These are phyloP conservation scores for Ifrita kowaldi DNA, from an alignment of 2,113 vertebrate species.

Conservation along the genomic window DNA sequence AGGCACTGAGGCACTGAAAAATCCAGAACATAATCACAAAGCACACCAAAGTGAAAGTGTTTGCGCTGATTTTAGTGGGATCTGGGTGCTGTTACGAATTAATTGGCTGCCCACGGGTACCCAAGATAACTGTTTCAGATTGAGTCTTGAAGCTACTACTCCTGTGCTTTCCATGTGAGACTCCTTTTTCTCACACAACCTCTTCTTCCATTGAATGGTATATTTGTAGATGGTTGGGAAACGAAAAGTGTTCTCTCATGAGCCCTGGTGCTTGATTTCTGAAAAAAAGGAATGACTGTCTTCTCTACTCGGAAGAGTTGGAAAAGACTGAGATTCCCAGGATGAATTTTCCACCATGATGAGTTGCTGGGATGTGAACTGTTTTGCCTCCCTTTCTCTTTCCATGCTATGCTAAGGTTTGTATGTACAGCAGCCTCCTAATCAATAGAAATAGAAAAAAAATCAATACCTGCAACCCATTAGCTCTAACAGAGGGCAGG, in stretches of 20 bases:
- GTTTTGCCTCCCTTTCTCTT: slow-evolving; percentile 32
- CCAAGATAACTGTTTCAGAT: not conserved
- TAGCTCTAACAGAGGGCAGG: slow-evolving; percentile 57
- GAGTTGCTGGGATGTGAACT: not conserved
- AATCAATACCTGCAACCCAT: slow-evolving; percentile 67
- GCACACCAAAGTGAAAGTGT: not conserved
- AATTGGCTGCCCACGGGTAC: not conserved
- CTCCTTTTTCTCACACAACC: not conserved
- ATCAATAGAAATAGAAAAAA: slow-evolving; percentile 59
- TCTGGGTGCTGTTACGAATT: not conserved
- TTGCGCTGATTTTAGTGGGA: not conserved
- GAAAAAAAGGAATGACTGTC: not conserved
- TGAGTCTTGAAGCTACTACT: not conserved
- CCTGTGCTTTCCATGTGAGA: not conserved
- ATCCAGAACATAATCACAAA: not conserved
- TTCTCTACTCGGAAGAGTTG: not conserved
- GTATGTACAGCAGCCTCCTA: slow-evolving; percentile 46
- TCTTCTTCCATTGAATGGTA: not conserved
- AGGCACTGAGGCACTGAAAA: not conserved
- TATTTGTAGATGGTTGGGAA: not conserved
- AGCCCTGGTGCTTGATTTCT: not conserved
- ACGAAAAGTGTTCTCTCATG: not conserved
- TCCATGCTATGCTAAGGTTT: slow-evolving; percentile 42
- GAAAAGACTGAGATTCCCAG: not conserved
- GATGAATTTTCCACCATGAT: not conserved